Base-by-base conservation (phyloP, 64 coral and sea anemone genomes). In the Stichodactyla helianthus region DNA sequence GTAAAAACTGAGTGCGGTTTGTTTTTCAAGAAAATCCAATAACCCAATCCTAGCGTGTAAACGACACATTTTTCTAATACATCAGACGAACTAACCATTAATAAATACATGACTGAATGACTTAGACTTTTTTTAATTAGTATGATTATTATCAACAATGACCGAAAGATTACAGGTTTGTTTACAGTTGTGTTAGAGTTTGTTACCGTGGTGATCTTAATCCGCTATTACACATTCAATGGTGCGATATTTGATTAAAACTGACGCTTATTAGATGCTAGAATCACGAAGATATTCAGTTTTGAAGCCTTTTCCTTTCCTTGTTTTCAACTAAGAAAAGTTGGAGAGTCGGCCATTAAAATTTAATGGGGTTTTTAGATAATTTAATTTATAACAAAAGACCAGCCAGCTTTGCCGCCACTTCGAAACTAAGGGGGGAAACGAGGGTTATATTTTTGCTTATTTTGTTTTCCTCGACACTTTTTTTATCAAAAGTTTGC, bases 111-210 rank as follows among this genome's bases (percentile, higher is more conserved):
- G 26, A n/a, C 25, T 44, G 27, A 7, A 62, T 61, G 18, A 51
- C 10, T 51, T 77, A 62, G 17, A 79, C 20, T 11, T 44, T 78
- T 44, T 70, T 86, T 61, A 13, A 56, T 31, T 54, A 54, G 17
- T 77, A 3, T 76, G 8, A 85, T 51, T 77, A 35, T 23, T 77
- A 9, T 27, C 23, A 31, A 74, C 68, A 74, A 74, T 74, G 68
- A 31, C 68, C 25, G 23, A 26, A 74, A 74, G 68, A 74, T 74
- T 74, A 74, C 68, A 10, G 26, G 68, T 74, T 74, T 74, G 68
- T 74, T 74, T 74, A 74, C 68, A 74, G 10, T 74, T 8, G 25
- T 74, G 62, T 74, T 10, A 74, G n/a, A 9, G 0, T 1, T 31
- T 10, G 68, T 74, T 31, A 23, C 25, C 25, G 11, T 74, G 68